Base-by-base conservation (phyloP, 1,140 invertebrate genomes). In the Drosophila azteca region DNA sequence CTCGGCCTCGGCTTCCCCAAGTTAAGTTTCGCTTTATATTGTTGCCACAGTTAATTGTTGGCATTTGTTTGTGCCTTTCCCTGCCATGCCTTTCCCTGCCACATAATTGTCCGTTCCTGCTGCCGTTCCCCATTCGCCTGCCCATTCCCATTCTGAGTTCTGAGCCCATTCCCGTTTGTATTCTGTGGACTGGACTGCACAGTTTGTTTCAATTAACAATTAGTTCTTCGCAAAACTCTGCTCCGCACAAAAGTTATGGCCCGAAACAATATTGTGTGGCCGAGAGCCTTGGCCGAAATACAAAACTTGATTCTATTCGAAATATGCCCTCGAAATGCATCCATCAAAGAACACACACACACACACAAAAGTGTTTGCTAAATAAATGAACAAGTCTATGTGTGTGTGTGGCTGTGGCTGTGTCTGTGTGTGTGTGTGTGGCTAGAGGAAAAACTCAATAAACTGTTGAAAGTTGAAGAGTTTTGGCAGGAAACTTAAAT, bases 191-290 rank as follows among this genome's bases (percentile, higher is more conserved):
- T 24, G 52, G 46, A 43, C 50, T 57, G 65, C 59, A 69, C 59
- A 69, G 71, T 85, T 82, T 76, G 74, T 85, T 85, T 82, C 82
- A 85, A 85, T 85, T 85, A 85, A 87, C 82, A 85, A 85, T 85
- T 82, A 78, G 82, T 81, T 77, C 70, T 73, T 50, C 61, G 72
- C 44, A 69, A 74, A 77, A 61, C 61, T 77, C 39, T 54, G 43
- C 68, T 54, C 64, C 8, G 35, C 35, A 13, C 1, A 39, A 78
- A 77, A 81, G 62, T 73, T 68, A 45, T 62, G 59, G 55, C 46
- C 58, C 50, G 8, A 61, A 87, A 87, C 69, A 78, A 81, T 71
- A 75, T 75, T 68, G 61, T 31, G 29, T 24, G 26, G 51, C 17
- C 52, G 50, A 26, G 15, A 46, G 26, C 26, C 48, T 73, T 64